phyloP scores from a whole-genome alignment of 2,888 invertebrate genomes.

The Syritta pipiens region DNA sequence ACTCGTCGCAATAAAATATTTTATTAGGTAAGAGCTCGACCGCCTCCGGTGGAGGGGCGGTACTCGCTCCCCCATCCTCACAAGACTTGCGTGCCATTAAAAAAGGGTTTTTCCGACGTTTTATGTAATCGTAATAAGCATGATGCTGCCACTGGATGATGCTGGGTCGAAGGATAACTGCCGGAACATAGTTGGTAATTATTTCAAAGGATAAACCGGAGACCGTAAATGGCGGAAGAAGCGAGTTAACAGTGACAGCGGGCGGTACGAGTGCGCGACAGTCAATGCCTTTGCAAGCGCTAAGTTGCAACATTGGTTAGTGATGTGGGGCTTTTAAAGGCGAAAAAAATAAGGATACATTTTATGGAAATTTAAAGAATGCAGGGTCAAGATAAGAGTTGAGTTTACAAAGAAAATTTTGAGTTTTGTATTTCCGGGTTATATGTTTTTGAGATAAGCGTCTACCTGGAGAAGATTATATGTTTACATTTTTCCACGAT shows the following conservation, averaged over 20 bases:
- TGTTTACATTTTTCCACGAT: too few species aligned
- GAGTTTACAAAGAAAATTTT: too few species aligned
- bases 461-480: too few species aligned
- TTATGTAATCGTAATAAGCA: constrained; percentile 54
- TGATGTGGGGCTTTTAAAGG: too few species aligned
- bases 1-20: constrained; percentile 45
- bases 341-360: too few species aligned
- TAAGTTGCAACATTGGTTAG: too few species aligned
- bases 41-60: not conserved
- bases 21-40: constrained; percentile 25
- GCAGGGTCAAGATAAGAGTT: too few species aligned
- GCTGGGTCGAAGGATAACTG: constrained; percentile 31
- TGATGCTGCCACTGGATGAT: constrained; percentile 29
- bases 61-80: not conserved
- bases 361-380: too few species aligned
- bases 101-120: constrained; percentile 31
- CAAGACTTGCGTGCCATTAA: constrained; percentile 41
- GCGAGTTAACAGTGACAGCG: constrained; percentile 22
- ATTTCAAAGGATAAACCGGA: constrained; percentile 41
- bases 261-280: too few species aligned
- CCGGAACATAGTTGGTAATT: constrained; percentile 51
- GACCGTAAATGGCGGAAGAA: constrained; percentile 44
- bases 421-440: too few species aligned
- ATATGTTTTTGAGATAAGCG: too few species aligned
- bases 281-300: too few species aligned